Base-by-base conservation (phyloP, 2,113 vertebrate genomes). In the Butorides virescens region DNA sequence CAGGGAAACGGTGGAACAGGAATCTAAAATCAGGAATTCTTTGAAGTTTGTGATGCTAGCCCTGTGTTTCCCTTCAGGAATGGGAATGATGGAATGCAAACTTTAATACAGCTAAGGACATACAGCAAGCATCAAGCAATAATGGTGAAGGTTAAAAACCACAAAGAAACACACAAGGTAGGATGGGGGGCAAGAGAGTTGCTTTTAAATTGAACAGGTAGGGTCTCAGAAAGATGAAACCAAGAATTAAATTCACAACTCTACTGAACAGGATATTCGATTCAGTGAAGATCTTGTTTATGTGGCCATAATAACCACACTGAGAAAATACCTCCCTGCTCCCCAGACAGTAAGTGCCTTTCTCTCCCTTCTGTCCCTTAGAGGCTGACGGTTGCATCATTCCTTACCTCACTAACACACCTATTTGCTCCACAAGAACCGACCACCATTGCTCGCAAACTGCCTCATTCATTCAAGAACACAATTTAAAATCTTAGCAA, bases 1-100 rank as follows among this genome's bases (percentile, higher is more conserved):
- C 23, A 11, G 10, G 29, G 46, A 50, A 50, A 8, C 0, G 0
- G 11, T 29, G 16, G 8, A 5, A 47, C 36, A 59, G n/a, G 50
- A 10, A n/a, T 10, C 32, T 47, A 70, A 92, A 87, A 53, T 50
- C 52, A 87, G 37, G 46, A 88, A 44, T 8, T 44, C 14, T 22
- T 66, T 72, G n/a, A 11, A 15, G 5, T 50, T 58, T 63, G 23
- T 72, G 22, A 49, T 39, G 44, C 5, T 63, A 46, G 7, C 19
- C 5, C 37, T 56, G 21, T 62, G 67, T 30, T 91, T 58, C 44
- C 49, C n/a, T 36, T 42, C 29, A 52, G 42, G 65, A 86, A n/a
- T 0, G 3, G 26, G 10, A 66, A 37, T 8, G 55, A 74, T 7
- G 27, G 55, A 66, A 66, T 78, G 7, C 19, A 86, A 74, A 46